A percentile compares a stretch with the other conserved stretches of the same genome.
phyloP scores from a whole-genome alignment of 2,797 vertebrate species.

The Valencia hispanica region DNA sequence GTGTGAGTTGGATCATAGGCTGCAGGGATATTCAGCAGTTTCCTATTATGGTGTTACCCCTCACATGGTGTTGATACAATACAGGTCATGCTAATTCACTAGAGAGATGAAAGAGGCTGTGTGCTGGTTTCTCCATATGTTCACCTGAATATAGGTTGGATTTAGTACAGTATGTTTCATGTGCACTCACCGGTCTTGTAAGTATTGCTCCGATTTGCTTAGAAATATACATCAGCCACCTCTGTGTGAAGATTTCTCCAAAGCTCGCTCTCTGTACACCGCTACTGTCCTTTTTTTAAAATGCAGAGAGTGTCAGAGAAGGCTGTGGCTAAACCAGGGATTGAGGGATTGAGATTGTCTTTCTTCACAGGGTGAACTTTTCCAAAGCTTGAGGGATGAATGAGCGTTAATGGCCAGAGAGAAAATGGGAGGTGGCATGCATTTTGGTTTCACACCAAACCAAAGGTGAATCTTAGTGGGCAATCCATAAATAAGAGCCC shows the following conservation, averaged over 20 bases:
- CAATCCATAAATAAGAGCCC: slow-evolving; percentile 57
- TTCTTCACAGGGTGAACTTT: slow-evolving; percentile 67
- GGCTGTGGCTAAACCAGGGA: slow-evolving; percentile 53
- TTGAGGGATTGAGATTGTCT: slow-evolving; percentile 65
- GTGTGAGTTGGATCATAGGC: neutral
- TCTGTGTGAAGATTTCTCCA: slow-evolving; percentile 27
- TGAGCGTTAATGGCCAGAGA: slow-evolving; percentile 27
- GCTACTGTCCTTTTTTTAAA: slow-evolving; percentile 55
- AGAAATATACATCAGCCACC: slow-evolving; percentile 14
- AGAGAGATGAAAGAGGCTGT: neutral
- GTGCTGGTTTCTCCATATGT: slow-evolving; percentile 10
- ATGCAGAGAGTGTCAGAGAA: slow-evolving; percentile 56
- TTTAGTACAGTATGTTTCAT: neutral
- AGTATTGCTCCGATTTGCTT: slow-evolving; percentile 20
- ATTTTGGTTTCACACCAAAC: slow-evolving; percentile 47
- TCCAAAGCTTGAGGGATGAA: slow-evolving; percentile 53
- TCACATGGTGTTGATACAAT: slow-evolving; percentile 3
- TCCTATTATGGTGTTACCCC: slow-evolving; percentile 4
- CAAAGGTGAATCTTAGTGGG: slow-evolving; percentile 45
- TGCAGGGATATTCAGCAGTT: neutral
- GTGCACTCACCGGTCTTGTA: neutral
- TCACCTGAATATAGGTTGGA: neutral
- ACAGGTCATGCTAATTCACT: slow-evolving; percentile 20
- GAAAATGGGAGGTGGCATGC: slow-evolving; percentile 20
- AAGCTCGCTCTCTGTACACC: slow-evolving; percentile 26